These are phyloP conservation scores for Drosophila vallismaia DNA, from an alignment of 2,888 invertebrate genomes.

Conservation along the genomic window DNA sequence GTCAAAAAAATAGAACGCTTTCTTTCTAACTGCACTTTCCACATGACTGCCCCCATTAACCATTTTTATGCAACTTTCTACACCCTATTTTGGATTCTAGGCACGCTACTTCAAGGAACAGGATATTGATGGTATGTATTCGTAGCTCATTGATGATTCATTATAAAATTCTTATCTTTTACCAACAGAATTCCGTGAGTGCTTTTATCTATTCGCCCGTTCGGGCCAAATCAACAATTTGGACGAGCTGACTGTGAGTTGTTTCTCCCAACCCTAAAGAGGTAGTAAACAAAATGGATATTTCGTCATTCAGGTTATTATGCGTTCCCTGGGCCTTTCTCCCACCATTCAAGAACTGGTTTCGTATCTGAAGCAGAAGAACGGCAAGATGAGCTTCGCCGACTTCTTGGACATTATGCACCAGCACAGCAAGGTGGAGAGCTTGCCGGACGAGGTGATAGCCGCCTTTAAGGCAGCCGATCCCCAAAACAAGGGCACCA, in stretches of 20 bases:
- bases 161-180: slow-evolving; percentile 33
- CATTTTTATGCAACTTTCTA: slow-evolving; percentile 47
- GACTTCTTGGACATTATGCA: slow-evolving; percentile 98
- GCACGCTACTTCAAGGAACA: slow-evolving; percentile 97
- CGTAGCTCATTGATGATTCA: slow-evolving; percentile 46
- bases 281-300: background rate
- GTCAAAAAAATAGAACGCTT: background rate
- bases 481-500: slow-evolving; percentile 88
- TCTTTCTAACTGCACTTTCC: slow-evolving; percentile 52
- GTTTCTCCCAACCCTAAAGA: slow-evolving; percentile 5
- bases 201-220: slow-evolving; percentile 96
- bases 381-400: slow-evolving; percentile 96
- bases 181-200: slow-evolving; percentile 94
- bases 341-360: slow-evolving; percentile 96
- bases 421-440: slow-evolving; percentile 88
- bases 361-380: slow-evolving; percentile 90
- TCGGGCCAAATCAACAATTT: slow-evolving; percentile 94
- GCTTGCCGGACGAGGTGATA: slow-evolving; percentile 87
- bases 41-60: slow-evolving; percentile 52
- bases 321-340: slow-evolving; percentile 96
- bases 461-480: slow-evolving; percentile 96
- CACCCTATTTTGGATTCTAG: slow-evolving; percentile 85
- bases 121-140: slow-evolving; percentile 94
- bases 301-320: slow-evolving; percentile 86
- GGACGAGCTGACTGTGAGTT: slow-evolving; percentile 91